Evolutionary conservation across 64 coral and sea anemone genomes (phyloP).

Genomic region (Montipora efflorescens): DNA sequence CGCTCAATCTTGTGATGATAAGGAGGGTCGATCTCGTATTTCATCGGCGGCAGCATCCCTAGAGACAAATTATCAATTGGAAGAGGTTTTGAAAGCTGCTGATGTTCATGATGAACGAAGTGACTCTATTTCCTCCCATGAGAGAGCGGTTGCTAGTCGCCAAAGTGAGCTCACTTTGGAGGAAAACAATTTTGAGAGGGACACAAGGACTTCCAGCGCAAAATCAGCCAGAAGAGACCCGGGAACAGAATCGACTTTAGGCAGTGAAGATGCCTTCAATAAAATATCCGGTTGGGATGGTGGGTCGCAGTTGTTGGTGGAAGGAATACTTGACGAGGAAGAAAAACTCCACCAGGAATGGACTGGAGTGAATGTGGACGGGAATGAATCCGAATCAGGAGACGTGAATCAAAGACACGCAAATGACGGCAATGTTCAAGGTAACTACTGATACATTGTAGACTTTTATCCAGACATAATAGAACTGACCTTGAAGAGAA

Average conservation of each 20-base stretch:
- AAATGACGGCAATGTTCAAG: constrained; percentile 7
- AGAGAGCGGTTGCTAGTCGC: not conserved
- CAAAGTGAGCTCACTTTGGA: not conserved
- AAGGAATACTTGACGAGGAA: constrained; percentile 43
- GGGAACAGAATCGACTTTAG: constrained; percentile 40
- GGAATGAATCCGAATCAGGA: not conserved
- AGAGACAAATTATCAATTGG: not conserved
- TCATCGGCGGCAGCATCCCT: constrained; percentile 10
- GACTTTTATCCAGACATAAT: no score
- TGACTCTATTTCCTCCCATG: not conserved
- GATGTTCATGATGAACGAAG: not conserved
- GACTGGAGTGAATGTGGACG: constrained; percentile 1
- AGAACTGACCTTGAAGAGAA: no score
- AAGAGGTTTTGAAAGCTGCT: not conserved
- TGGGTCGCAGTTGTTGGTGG: constrained; percentile 40
- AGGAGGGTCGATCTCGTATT: not conserved
- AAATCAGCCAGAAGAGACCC: not conserved
- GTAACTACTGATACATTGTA: not conserved
- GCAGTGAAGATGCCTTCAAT: constrained; percentile 47
- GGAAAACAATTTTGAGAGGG: not conserved
- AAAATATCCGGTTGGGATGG: not conserved
- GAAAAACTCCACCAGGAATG: constrained; percentile 26
- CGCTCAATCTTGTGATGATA: constrained; percentile 11
- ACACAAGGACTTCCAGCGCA: constrained; percentile 33
- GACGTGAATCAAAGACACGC: constrained; percentile 24